Percentiles rank a stretch among this genome's conserved stretches.
phyloP scores from a whole-genome alignment of 2,113 vertebrate genomes.

The Cariama cristata region DNA sequence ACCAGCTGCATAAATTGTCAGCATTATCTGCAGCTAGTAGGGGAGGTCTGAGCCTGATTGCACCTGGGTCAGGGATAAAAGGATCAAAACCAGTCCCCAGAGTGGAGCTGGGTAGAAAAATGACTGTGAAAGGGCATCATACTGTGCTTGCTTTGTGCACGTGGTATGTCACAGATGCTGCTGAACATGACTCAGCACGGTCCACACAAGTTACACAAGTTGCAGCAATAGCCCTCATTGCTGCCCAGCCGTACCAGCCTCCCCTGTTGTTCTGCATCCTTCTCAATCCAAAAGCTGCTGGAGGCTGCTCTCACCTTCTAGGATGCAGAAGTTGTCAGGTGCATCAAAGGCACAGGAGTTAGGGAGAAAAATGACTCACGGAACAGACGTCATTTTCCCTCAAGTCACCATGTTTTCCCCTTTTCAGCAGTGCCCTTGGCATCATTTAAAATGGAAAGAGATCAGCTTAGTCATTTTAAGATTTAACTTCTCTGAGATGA shows the following conservation, averaged over 20 bases:
- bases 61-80: conserved; percentile 13
- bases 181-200: not conserved
- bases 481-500: conserved; percentile 29
- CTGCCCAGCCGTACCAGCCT: not conserved
- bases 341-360: not conserved
- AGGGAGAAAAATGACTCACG: not conserved
- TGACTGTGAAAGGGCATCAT: not conserved
- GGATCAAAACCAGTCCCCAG: conserved; percentile 10
- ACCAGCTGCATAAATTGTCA: conserved; percentile 33
- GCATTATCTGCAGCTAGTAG: not conserved
- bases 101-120: not conserved
- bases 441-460: conserved; percentile 30
- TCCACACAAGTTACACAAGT: not conserved
- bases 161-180: not conserved
- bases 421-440: conserved; percentile 1
- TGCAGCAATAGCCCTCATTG: not conserved
- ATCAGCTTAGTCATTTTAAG: conserved; percentile 24
- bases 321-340: not conserved
- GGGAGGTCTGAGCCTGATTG: not conserved
- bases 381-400: not conserved
- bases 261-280: not conserved
- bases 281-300: not conserved
- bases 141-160: not conserved
- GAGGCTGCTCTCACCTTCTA: not conserved
- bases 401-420: not conserved